Evolutionary conservation across 2,888 invertebrate genomes (phyloP), one percentile per base, ranked within the genome.

Genomic region (Rhabditoides inermis): DNA sequence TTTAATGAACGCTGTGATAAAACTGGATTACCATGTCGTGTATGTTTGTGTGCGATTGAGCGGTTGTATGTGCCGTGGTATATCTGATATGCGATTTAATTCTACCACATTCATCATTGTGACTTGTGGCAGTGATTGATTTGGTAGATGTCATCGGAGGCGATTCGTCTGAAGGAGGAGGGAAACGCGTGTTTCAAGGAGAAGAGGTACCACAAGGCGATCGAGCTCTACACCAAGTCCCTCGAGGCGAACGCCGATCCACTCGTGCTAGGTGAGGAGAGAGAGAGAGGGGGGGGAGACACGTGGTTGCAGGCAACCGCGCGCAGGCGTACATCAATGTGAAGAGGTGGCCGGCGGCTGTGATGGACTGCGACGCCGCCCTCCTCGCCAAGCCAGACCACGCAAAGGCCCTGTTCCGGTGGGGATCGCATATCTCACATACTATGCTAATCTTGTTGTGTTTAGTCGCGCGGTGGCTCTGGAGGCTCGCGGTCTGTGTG

Each of bases 261-360:
- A n/a, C n/a, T 60, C 4, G 62, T 67, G 7, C 55, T 61, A 20
- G 57, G 63, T 61, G 20, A 37, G 55, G 48, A 37, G 20, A 35
- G 37, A 45, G 23, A 10, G 27, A 20, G 4, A 44, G 12, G 3
- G 4, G 30, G 6, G 20, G 12, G 28, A 25, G 86, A 79, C 84
- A 83, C 72, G 81, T 84, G 18, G 77, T 88, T 42, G 85, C 85
- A 77, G 87, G 87, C 73, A 88, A 88, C 77, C 82, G 88, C 72
- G 88, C 88, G 4, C 83, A 84, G 72, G 86, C 86, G 12, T 88
- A 87, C 78, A 79, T 88, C 32, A 86, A 86, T 78, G 78, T 86
- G 63, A 84, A 86, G 68, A 86, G 86, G 75, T 86, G 23, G n/a
- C 28, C 54, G 12, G 37, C 50, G n/a, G 63, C 66, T 12, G 49